A percentile compares a stretch with the other conserved stretches of the same genome.
phyloP scores from a whole-genome alignment of 2,888 invertebrate species.

The Ceraclea dissimilis region DNA sequence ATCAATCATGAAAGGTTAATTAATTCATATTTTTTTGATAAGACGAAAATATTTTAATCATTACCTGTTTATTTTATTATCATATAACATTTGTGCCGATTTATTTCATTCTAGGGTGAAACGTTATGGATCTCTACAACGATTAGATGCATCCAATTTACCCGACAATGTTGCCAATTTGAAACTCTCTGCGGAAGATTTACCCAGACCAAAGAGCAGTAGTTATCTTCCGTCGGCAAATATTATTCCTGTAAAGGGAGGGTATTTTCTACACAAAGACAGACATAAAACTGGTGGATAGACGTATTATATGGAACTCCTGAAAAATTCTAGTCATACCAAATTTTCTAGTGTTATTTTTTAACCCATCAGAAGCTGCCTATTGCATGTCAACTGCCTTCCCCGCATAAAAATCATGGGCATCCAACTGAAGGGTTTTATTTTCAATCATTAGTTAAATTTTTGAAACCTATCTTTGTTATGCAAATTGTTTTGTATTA shows the following conservation, averaged over 20 bases:
- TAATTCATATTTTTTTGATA: too few species aligned
- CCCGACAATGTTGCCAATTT: constrained; percentile 13
- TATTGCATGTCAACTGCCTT: too few species aligned
- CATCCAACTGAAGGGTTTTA: too few species aligned
- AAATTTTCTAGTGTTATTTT: too few species aligned
- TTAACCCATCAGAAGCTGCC: too few species aligned
- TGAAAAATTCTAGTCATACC: too few species aligned
- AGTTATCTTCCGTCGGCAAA: constrained; percentile 6
- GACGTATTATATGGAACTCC: too few species aligned
- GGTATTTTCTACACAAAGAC: constrained; percentile 16
- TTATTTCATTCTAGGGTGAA: not conserved
- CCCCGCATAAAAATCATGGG: too few species aligned
- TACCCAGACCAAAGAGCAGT: constrained; percentile 2
- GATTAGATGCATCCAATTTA: not conserved
- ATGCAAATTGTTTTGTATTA: too few species aligned
- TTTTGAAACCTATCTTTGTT: too few species aligned
- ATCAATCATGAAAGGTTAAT: constrained; percentile 23
- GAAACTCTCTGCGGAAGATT: constrained; percentile 7
- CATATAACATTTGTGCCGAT: too few species aligned
- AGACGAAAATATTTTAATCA: not conserved
- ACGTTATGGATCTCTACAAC: constrained; percentile 6
- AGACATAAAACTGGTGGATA: not conserved
- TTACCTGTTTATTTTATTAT: not conserved
- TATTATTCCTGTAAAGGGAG: constrained; percentile 16
- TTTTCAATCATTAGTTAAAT: too few species aligned